Conservation (phyloP, 1,140 invertebrate species). For the Drosophila tani region DNA sequence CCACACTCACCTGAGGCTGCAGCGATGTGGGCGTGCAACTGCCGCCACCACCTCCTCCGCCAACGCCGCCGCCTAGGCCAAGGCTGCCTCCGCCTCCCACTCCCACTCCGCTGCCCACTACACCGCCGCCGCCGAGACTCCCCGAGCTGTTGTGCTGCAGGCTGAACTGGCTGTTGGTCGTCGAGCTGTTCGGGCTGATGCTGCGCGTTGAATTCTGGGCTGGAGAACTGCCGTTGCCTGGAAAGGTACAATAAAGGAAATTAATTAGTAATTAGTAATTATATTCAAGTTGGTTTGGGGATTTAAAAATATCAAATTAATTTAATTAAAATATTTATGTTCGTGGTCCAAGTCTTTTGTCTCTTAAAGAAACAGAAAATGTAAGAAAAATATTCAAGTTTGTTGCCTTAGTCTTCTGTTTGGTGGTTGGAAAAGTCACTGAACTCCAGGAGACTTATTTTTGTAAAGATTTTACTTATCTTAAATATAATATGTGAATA, state of each 20-base stretch:
- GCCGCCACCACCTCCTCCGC: conserved; percentile 61
- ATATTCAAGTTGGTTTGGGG: conserved; percentile 5
- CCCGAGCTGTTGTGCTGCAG: conserved; percentile 84
- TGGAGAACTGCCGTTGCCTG: conserved; percentile 85
- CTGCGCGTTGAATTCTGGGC: conserved; percentile 85
- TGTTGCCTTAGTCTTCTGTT: conserved; percentile 66
- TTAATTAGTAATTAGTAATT: conserved; percentile 12
- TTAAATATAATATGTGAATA: neutral
- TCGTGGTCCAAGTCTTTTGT: neutral
- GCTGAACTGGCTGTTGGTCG: conserved; percentile 84
- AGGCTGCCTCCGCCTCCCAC: conserved; percentile 59
- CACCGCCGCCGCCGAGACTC: conserved; percentile 77
- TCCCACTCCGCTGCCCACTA: conserved; percentile 51
- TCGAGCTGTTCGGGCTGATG: conserved; percentile 85
- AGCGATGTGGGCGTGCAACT: conserved; percentile 84
- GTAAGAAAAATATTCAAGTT: conserved; percentile 44
- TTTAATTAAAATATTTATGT: neutral
- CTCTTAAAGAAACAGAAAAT: too few species aligned
- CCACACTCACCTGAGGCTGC: conserved; percentile 75
- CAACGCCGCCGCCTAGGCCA: conserved; percentile 69
- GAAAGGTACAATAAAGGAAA: conserved; percentile 21
- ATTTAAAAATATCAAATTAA: neutral
- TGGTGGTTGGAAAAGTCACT: conserved; percentile 4
- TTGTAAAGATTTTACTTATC: neutral
- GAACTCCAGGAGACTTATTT: neutral